These are phyloP conservation scores for Enteromius mattozi DNA, from an alignment of 2,797 vertebrate genomes.

Conservation along the genomic window DNA sequence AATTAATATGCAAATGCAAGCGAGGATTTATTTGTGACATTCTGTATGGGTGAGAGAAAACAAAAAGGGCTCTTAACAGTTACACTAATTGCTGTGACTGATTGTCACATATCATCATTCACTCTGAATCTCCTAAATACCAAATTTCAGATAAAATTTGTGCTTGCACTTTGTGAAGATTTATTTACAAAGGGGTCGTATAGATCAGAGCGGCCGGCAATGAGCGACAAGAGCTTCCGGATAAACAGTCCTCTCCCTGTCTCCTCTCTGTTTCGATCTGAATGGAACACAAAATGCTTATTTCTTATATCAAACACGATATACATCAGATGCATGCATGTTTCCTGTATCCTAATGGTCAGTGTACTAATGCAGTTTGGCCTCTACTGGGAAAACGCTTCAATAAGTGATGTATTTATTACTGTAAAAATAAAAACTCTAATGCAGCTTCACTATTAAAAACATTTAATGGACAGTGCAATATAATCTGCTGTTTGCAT, in stretches of 20 bases:
- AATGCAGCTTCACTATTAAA: conserved; percentile 83
- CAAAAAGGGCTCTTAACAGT: conserved; percentile 99
- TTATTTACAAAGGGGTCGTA: conserved; percentile 70
- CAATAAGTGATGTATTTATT: conserved; percentile 83
- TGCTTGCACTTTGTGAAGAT: conserved; percentile 68
- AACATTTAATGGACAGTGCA: conserved; percentile 82
- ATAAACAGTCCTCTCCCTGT: conserved; percentile 52
- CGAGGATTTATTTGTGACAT: conserved; percentile 99
- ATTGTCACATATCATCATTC: conserved; percentile 99
- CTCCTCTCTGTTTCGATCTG: conserved; percentile 39
- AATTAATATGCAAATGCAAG: conserved; percentile 99
- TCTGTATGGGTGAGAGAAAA: conserved; percentile 99
- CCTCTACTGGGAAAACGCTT: conserved; percentile 74
- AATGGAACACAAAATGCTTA: conserved; percentile 30
- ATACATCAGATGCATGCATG: background rate
- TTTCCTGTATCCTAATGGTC: conserved; percentile 54
- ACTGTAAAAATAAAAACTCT: conserved; percentile 83
- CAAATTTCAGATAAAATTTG: conserved; percentile 82
- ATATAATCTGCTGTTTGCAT: conserved; percentile 81
- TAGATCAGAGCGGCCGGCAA: conserved; percentile 62
- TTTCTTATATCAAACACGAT: background rate
- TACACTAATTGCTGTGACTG: conserved; percentile 99
- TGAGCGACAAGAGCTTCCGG: conserved; percentile 58
- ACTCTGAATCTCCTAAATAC: conserved; percentile 96
- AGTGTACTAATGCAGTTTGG: conserved; percentile 74